Conservation (phyloP, 1,140 invertebrate genomes). For the Drosophila lacteicornis region DNA sequence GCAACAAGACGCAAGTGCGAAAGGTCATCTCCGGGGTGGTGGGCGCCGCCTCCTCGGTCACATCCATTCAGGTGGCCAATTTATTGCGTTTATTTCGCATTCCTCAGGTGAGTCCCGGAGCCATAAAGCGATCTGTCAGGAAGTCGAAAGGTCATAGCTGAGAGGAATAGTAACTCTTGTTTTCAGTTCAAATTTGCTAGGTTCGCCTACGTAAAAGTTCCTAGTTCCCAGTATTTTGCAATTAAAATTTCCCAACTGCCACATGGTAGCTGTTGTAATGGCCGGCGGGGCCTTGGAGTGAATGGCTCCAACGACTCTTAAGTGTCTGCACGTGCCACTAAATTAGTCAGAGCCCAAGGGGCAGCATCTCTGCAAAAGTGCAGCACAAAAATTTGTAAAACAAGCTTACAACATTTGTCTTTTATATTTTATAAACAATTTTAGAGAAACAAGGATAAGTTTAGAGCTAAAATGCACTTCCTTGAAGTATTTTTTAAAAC, state of each 20-base stretch:
- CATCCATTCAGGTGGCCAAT: conserved; percentile 98
- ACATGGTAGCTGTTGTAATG: conserved; percentile 18
- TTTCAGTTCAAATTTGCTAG: conserved; percentile 25
- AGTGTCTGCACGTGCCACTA: conserved; percentile 47
- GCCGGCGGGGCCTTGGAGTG: background rate
- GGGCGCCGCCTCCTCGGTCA: conserved; percentile 97
- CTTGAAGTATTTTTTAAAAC: background rate
- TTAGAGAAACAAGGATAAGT: background rate
- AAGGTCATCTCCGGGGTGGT: conserved; percentile 98
- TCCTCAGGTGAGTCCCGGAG: conserved; percentile 90
- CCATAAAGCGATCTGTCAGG: background rate
- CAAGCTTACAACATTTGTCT: conserved; percentile 1
- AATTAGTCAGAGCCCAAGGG: conserved; percentile 37
- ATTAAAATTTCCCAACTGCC: conserved; percentile 63
- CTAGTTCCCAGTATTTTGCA: conserved; percentile 42
- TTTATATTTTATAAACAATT: background rate
- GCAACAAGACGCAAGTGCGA: conserved; percentile 92
- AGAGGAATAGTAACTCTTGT: background rate
- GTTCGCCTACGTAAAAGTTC: conserved; percentile 26
- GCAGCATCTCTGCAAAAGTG: conserved; percentile 48
- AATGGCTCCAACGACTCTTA: conserved; percentile 11
- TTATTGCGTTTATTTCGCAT: conserved; percentile 96
- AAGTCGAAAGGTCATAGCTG: background rate
- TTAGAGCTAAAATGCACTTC: too few relatives aligned
- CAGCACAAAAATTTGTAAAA: conserved; percentile 20